Conservation (phyloP, 2,113 vertebrate species). For the Coturnix japonica region DNA sequence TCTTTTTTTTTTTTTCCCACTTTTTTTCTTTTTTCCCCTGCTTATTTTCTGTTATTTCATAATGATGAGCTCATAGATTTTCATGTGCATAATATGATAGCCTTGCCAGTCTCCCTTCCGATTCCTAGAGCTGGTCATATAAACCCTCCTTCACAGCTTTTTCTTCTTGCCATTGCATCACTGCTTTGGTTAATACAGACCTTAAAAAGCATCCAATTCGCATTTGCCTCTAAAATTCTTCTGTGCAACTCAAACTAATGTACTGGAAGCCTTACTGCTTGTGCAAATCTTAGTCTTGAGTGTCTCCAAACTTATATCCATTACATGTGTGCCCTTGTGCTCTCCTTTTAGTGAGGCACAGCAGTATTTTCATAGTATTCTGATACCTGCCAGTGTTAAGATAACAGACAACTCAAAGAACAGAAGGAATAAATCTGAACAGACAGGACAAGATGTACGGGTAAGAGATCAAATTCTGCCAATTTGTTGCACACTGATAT, state of each 20-base stretch:
- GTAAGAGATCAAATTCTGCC: constrained; percentile 14
- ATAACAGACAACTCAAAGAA: neutral
- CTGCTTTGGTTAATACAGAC: neutral
- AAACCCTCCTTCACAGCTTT: neutral
- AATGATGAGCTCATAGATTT: neutral
- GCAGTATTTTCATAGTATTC: neutral
- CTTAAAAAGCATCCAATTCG: neutral
- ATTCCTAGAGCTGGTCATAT: neutral
- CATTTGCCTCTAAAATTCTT: neutral
- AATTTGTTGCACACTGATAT: neutral
- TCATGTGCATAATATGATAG: neutral
- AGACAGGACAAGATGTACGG: neutral
- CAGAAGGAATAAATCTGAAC: neutral
- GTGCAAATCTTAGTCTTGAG: neutral
- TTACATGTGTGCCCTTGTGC: neutral
- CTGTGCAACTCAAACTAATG: neutral
- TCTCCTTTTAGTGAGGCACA: neutral
- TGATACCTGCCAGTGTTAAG: neutral
- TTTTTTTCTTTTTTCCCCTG: too few relatives aligned
- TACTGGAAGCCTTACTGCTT: neutral
- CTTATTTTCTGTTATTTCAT: neutral
- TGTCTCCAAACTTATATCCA: neutral
- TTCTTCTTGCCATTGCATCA: neutral
- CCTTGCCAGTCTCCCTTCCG: neutral
- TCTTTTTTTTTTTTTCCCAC: neutral